phyloP scores from a whole-genome alignment of 2,113 vertebrate genomes.

The Gnathonemus longibarbis region DNA sequence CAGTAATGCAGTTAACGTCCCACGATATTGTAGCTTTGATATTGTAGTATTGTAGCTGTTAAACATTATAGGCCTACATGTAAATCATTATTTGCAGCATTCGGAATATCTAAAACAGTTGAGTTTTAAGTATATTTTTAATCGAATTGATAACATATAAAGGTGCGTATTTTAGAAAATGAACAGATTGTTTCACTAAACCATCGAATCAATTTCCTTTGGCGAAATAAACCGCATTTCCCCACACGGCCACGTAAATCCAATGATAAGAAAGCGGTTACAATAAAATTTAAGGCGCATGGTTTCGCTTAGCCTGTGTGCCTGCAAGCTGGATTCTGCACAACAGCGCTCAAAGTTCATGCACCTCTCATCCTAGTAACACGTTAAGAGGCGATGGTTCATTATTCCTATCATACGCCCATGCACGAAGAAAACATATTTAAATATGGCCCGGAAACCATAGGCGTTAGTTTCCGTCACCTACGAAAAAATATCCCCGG shows the following conservation, averaged over 20 bases:
- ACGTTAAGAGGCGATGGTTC: constrained; percentile 53
- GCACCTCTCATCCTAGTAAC: constrained; percentile 65
- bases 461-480: background rate
- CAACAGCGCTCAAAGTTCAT: constrained; percentile 52
- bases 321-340: constrained; percentile 41
- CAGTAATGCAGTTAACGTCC: background rate
- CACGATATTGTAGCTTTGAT: background rate
- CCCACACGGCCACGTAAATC: background rate
- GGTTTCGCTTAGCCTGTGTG: background rate
- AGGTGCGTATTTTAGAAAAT: background rate
- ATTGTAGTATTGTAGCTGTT: background rate
- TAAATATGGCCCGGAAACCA: constrained; percentile 19
- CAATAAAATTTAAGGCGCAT: background rate
- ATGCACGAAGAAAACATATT: constrained; percentile 62
- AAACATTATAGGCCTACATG: background rate
- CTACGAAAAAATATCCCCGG: background rate
- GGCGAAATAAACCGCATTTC: background rate
- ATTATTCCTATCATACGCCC: constrained; percentile 66
- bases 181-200: background rate
- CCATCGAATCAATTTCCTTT: background rate
- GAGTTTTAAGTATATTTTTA: background rate
- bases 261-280: background rate
- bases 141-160: background rate
- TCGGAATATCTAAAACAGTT: background rate
- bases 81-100: background rate